These are phyloP conservation scores for Vannuccia rotundouncinata DNA, from an alignment of 2,888 invertebrate genomes.

Conservation along the genomic window DNA sequence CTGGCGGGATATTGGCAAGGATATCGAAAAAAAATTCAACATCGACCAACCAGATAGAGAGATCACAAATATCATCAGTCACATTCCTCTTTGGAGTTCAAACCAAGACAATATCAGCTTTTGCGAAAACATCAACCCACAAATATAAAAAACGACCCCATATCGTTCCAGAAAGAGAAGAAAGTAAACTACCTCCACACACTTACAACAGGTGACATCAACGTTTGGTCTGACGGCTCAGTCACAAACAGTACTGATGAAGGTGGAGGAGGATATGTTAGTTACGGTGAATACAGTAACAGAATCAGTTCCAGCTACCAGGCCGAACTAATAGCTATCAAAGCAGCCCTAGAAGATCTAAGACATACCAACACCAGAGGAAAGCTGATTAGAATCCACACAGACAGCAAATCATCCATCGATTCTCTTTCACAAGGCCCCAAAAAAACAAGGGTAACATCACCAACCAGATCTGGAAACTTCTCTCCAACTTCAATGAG, in stretches of 20 bases:
- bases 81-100: neutral
- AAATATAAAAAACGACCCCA: no score
- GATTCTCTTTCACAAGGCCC: neutral
- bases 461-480: neutral
- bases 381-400: neutral
- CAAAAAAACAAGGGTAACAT: no score
- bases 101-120: slow-evolving; percentile 5
- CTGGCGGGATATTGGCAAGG: neutral
- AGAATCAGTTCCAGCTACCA: neutral
- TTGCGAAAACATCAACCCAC: neutral
- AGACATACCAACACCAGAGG: neutral
- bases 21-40: neutral
- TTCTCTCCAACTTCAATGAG: neutral
- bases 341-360: neutral
- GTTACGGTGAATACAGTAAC: neutral
- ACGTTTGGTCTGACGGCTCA: slow-evolving; percentile 11
- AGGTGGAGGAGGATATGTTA: neutral
- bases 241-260: slow-evolving; percentile 8
- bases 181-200: neutral
- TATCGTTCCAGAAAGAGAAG: no score
- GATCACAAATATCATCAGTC: neutral
- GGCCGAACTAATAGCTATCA: neutral
- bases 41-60: neutral
- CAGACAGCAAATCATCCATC: neutral
- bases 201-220: neutral